Conservation (phyloP, 2,888 invertebrate species). For the Phyllotreta striolata region DNA sequence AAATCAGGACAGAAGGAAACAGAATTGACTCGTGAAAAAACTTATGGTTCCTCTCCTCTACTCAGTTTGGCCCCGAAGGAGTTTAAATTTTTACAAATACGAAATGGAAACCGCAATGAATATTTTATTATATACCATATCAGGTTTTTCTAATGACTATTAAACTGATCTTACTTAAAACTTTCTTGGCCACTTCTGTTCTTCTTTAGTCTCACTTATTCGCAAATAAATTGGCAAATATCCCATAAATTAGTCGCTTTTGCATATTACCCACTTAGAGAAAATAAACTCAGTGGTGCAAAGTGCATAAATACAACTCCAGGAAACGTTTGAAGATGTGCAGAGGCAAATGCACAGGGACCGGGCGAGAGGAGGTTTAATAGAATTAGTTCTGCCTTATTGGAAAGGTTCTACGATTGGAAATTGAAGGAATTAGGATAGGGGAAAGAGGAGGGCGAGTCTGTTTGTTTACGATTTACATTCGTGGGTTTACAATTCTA, state of each 20-base stretch:
- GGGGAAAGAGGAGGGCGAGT: background rate
- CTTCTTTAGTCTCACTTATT: no score
- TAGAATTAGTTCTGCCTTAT: constrained; percentile 27
- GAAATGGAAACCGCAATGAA: no score
- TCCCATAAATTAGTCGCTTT: no score
- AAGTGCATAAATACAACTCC: constrained; percentile 30
- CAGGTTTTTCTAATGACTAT: no score
- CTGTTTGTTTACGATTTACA: constrained; percentile 18
- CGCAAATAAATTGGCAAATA: no score
- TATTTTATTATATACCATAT: no score
- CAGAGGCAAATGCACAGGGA: constrained; percentile 10
- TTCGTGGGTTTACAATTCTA: constrained; percentile 14
- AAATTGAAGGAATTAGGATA: constrained; percentile 16
- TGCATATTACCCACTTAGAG: no score
- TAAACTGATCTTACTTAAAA: no score
- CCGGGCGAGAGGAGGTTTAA: constrained; percentile 16
- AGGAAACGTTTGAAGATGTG: constrained; percentile 7
- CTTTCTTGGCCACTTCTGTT: no score
- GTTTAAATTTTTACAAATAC: no score
- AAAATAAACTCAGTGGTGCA: constrained; percentile 37
- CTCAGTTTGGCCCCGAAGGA: no score
- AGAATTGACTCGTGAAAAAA: constrained; percentile 6
- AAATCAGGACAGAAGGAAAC: constrained; percentile 9
- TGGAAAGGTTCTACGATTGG: constrained; percentile 16
- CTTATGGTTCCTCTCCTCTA: background rate